Percentiles rank a stretch among this genome's conserved stretches.
phyloP scores from a whole-genome alignment of 2,113 vertebrate genomes.

The Bujurquina vittata region DNA sequence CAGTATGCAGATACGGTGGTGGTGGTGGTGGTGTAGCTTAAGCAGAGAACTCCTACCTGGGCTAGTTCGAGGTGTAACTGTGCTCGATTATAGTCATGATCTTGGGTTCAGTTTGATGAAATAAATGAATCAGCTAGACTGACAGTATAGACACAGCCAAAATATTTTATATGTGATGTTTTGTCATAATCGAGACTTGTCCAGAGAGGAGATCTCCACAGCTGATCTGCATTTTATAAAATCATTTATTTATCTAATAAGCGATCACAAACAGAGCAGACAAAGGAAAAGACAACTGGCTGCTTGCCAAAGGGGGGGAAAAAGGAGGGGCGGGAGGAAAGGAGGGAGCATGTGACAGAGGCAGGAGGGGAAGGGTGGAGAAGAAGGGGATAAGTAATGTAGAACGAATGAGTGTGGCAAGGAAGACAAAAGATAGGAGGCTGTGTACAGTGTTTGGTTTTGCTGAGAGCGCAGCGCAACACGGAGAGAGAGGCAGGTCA shows the following conservation, averaged over 20 bases:
- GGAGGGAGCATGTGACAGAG: not conserved
- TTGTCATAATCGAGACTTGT: not conserved
- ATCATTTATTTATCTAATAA: slow-evolving; percentile 52
- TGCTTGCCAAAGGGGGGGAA: not conserved
- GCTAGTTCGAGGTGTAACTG: not conserved
- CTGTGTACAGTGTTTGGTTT: slow-evolving; percentile 44
- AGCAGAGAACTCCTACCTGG: not conserved
- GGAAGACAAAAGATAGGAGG: slow-evolving; percentile 52
- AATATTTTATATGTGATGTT: not conserved
- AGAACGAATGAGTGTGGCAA: slow-evolving; percentile 42
- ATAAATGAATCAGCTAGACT: not conserved
- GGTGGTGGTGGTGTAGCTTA: not conserved
- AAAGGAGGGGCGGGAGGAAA: not conserved
- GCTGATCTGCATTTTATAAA: slow-evolving; percentile 23
- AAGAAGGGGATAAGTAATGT: slow-evolving; percentile 26
- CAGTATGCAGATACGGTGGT: not conserved
- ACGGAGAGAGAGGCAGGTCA: slow-evolving; percentile 33
- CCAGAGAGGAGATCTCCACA: slow-evolving; percentile 7
- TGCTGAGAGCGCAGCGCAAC: slow-evolving; percentile 23
- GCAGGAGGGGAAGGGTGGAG: slow-evolving; percentile 22
- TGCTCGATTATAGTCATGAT: not conserved
- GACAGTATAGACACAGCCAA: not conserved
- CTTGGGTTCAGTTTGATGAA: not conserved
- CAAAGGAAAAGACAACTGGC: slow-evolving; percentile 55
- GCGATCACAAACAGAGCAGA: slow-evolving; percentile 51